Percentiles rank a stretch among this genome's conserved stretches.
These are phyloP conservation scores for Euplagia quadripunctaria DNA, from an alignment of 2,888 invertebrate species.

Conservation along the genomic window DNA sequence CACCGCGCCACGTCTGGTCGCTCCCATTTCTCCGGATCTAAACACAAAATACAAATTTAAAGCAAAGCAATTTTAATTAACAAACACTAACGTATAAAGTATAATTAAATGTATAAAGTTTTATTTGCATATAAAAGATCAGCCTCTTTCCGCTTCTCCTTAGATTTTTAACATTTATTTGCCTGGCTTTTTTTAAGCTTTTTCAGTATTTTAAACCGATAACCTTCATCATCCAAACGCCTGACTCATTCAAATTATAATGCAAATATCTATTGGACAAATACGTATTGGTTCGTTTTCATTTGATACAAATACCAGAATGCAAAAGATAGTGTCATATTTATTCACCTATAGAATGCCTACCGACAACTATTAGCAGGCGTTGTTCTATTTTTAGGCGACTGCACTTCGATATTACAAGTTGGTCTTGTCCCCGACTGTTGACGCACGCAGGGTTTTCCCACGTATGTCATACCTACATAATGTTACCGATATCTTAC, in stretches of 20 bases:
- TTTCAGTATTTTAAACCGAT: too few relatives aligned
- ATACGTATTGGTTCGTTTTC: too few relatives aligned
- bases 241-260: too few relatives aligned
- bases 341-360: not conserved
- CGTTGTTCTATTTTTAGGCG: not conserved
- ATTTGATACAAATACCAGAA: too few relatives aligned
- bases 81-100: not conserved
- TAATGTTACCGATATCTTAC: not conserved
- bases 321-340: too few relatives aligned
- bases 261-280: too few relatives aligned
- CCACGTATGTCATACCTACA: not conserved
- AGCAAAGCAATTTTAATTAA: not conserved
- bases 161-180: too few relatives aligned
- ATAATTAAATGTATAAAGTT: too few relatives aligned
- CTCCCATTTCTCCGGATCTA: slow-evolving; percentile 86
- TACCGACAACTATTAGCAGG: not conserved
- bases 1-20: slow-evolving; percentile 83
- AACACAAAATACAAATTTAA: not conserved
- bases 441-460: not conserved
- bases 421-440: not conserved
- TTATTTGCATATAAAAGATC: too few relatives aligned
- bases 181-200: too few relatives aligned
- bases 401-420: not conserved
- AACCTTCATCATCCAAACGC: too few relatives aligned
- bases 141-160: too few relatives aligned